Percentiles rank a stretch among this genome's conserved stretches.
These are phyloP conservation scores for Hydropotes inermis DNA, from an alignment of 2,113 vertebrate species.

Conservation along the genomic window DNA sequence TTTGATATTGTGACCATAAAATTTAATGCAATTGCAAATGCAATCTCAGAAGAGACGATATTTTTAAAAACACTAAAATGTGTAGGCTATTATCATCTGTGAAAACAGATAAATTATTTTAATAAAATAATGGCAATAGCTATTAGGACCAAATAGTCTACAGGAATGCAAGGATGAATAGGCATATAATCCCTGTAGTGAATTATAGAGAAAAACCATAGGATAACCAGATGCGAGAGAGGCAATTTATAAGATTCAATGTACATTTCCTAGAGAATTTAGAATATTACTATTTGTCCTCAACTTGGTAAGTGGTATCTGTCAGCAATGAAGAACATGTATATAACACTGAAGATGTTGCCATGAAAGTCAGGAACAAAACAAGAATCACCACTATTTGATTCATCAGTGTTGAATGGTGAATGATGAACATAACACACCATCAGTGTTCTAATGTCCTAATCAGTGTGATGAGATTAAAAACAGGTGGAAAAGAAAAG, in stretches of 20 bases:
- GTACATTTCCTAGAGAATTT: background rate
- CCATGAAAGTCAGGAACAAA: background rate
- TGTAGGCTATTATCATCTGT: background rate
- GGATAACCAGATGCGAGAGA: background rate
- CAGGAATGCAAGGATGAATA: background rate
- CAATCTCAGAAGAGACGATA: background rate
- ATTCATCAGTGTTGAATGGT: background rate
- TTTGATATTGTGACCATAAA: constrained; percentile 13
- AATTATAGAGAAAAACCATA: background rate
- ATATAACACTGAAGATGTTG: background rate
- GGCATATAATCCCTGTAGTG: background rate
- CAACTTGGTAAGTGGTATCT: background rate
- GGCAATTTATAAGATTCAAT: background rate
- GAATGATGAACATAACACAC: background rate
- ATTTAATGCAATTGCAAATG: background rate
- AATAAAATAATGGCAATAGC: background rate
- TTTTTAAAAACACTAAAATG: background rate
- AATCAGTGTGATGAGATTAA: background rate
- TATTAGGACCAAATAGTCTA: background rate
- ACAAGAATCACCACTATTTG: background rate
- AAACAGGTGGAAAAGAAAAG: background rate
- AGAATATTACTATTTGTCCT: background rate
- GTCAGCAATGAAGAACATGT: constrained; percentile 13
- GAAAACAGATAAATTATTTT: background rate
- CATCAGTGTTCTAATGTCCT: background rate